These are phyloP conservation scores for Meleagris gallopavo DNA, from an alignment of 2,113 vertebrate species.

Conservation along the genomic window DNA sequence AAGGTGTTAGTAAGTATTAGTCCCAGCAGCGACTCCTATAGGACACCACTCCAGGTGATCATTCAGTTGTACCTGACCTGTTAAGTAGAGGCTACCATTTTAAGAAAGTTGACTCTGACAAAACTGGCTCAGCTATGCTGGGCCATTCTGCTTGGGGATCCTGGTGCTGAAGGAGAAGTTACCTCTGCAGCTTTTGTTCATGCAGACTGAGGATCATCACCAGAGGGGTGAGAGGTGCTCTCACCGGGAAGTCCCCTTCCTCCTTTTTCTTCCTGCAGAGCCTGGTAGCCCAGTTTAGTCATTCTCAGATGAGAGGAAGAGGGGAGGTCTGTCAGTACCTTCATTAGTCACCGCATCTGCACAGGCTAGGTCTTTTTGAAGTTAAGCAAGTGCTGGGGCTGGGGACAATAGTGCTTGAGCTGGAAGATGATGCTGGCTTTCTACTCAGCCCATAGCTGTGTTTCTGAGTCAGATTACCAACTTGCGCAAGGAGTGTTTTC, in stretches of 20 bases:
- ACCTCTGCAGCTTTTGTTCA: neutral
- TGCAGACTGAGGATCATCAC: accelerated
- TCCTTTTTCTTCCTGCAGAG: slow-evolving; percentile 4
- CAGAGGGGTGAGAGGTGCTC: neutral
- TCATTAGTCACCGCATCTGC: neutral
- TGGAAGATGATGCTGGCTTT: neutral
- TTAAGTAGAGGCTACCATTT: neutral
- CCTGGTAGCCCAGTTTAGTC: neutral
- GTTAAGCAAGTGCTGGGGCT: neutral
- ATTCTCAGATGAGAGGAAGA: neutral
- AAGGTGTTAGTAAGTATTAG: too few relatives aligned
- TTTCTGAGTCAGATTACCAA: neutral
- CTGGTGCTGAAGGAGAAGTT: neutral
- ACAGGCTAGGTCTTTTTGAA: neutral
- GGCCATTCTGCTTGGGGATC: neutral
- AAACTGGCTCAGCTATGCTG: neutral
- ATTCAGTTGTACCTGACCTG: neutral
- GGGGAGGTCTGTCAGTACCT: neutral
- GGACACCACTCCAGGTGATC: too few relatives aligned
- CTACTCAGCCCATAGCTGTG: neutral
- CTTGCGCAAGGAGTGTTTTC: neutral
- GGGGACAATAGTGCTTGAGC: neutral
- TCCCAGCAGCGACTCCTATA: too few relatives aligned
- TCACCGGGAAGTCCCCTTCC: neutral
- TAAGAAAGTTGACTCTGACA: neutral